A percentile compares a stretch with the other conserved stretches of the same genome.
Evolutionary conservation across 2,113 vertebrate species (phyloP).

Genomic region (Tylochromis polylepis): DNA sequence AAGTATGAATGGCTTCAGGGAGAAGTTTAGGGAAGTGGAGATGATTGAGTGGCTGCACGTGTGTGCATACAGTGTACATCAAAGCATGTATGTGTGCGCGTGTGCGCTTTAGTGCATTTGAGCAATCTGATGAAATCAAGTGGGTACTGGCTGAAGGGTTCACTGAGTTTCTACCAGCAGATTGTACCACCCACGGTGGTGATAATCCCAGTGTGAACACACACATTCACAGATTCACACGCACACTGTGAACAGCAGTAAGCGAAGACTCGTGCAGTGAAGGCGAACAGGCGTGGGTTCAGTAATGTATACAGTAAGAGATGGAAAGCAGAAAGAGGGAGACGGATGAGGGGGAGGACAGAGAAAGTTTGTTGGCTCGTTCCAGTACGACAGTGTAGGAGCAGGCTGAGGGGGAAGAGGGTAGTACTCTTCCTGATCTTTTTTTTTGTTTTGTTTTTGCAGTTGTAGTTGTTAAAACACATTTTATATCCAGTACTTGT

Average conservation of each 20-base stretch:
- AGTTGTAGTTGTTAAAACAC: not conserved
- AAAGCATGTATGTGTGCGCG: not conserved
- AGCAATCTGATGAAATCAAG: not conserved
- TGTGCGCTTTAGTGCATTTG: not conserved
- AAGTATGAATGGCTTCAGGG: not conserved
- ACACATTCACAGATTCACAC: not conserved
- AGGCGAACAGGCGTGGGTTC: slow-evolving; percentile 31
- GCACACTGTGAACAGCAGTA: not conserved
- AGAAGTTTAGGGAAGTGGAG: not conserved
- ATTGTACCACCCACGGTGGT: slow-evolving; percentile 15
- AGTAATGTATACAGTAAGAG: slow-evolving; percentile 41
- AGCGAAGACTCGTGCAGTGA: not conserved
- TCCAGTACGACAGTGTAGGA: not conserved
- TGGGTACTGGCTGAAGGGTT: not conserved
- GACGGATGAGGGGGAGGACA: slow-evolving; percentile 14
- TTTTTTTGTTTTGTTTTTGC: not conserved
- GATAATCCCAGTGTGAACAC: not conserved
- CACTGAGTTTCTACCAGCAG: slow-evolving; percentile 5
- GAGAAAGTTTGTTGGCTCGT: slow-evolving; percentile 29
- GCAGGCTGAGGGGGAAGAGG: not conserved
- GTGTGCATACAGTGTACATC: not conserved
- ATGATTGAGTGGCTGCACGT: not conserved
- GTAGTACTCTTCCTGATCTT: not conserved
- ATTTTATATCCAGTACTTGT: not conserved
- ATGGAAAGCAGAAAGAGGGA: slow-evolving; percentile 28